phyloP scores from a whole-genome alignment of 1,140 invertebrate species.

The Drosophila parvula region DNA sequence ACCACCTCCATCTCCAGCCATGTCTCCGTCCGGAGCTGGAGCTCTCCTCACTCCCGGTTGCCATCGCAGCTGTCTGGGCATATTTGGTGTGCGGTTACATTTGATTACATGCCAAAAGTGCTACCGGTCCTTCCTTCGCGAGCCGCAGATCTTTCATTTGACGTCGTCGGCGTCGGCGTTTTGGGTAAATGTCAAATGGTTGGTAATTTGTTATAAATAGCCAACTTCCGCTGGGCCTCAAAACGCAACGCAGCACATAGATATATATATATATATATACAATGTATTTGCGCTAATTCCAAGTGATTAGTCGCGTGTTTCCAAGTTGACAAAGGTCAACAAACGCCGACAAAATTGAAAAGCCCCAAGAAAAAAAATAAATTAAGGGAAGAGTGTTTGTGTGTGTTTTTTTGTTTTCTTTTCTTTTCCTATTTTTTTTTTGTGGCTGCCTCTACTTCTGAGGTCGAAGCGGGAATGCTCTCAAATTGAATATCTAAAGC shows the following conservation, averaged over 20 bases:
- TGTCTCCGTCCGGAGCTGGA: neutral
- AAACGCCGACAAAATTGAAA: constrained; percentile 49
- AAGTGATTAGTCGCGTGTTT: constrained; percentile 74
- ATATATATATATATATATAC: constrained; percentile 14
- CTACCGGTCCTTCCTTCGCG: constrained; percentile 18
- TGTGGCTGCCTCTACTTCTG: neutral
- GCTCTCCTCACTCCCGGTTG: neutral
- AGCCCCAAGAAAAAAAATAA: constrained; percentile 17
- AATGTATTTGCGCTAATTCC: constrained; percentile 73
- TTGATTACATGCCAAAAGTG: constrained; percentile 78
- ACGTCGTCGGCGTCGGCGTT: constrained; percentile 38
- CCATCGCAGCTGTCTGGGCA: constrained; percentile 50
- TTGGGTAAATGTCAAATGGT: constrained; percentile 80
- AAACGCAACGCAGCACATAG: constrained; percentile 29
- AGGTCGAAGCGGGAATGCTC: constrained; percentile 46
- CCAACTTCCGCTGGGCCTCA: constrained; percentile 66
- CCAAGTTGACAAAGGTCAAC: constrained; percentile 78
- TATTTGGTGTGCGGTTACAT: constrained; percentile 79
- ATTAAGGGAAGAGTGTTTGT: constrained; percentile 25
- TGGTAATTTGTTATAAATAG: constrained; percentile 82
- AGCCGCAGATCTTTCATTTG: constrained; percentile 71
- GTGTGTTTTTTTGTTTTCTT: neutral
- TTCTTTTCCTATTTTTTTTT: neutral
- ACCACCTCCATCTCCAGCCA: neutral
- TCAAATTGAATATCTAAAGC: constrained; percentile 32